phyloP scores from a whole-genome alignment of 1,140 invertebrate species.

The Caligus rogercresseyi region DNA sequence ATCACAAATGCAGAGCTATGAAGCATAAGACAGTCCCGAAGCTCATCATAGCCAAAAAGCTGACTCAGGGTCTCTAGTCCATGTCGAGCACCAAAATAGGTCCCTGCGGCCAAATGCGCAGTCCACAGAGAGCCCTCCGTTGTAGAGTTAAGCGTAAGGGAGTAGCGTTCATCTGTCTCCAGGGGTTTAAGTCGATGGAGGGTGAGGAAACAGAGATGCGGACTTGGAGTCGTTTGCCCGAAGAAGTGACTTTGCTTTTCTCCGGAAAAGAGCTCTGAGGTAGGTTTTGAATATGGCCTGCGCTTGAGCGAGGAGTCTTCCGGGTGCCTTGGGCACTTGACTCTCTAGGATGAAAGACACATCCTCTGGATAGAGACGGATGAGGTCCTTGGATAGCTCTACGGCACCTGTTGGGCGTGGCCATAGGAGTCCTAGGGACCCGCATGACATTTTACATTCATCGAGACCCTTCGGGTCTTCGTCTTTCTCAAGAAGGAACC shows the following conservation, averaged over 20 bases:
- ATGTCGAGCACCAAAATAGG: constrained; percentile 28
- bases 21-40: constrained; percentile 20
- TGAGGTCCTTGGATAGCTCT: not conserved
- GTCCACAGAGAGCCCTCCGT: not conserved
- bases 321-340: not conserved
- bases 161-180: constrained; percentile 21
- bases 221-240: not conserved
- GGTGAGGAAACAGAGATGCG: not conserved
- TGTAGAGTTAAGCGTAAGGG: constrained; percentile 5
- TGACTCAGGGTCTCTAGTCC: constrained; percentile 28
- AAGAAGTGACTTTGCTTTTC: not conserved
- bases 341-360: not conserved
- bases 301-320: not conserved
- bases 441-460: constrained; percentile 27
- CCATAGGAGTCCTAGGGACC: constrained; percentile 40
- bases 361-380: not conserved
- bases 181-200: constrained; percentile 14
- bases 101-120: constrained; percentile 25
- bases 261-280: not conserved
- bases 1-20: constrained; percentile 16
- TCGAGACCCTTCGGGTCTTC: constrained; percentile 3
- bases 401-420: constrained; percentile 41
- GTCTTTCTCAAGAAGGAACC: not conserved
- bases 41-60: constrained; percentile 25
- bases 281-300: not conserved